phyloP scores from a whole-genome alignment of 2,888 invertebrate species.

The Acronicta aceris region DNA sequence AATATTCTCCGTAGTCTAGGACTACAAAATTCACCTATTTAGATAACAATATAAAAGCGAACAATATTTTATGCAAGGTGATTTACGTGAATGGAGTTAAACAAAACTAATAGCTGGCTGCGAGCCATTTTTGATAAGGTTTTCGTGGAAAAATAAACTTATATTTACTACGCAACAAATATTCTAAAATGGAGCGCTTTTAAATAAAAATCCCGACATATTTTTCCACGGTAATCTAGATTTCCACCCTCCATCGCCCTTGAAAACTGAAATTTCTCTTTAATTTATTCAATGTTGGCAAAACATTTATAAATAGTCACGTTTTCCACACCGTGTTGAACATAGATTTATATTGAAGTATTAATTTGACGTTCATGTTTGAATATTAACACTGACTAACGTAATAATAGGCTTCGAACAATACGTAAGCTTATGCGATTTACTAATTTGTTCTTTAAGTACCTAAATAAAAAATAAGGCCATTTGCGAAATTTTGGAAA shows the following conservation, averaged over 20 bases:
- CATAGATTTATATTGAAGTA: slow-evolving; percentile 33
- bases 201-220: slow-evolving; percentile 10
- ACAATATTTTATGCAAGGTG: slow-evolving; percentile 27
- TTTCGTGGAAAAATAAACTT: slow-evolving; percentile 33
- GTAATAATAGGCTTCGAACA: slow-evolving; percentile 26
- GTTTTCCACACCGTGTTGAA: slow-evolving; percentile 37
- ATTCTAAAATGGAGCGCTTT: slow-evolving; percentile 16
- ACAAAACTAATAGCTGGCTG: slow-evolving; percentile 37
- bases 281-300: slow-evolving; percentile 32
- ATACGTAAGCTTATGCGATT: slow-evolving; percentile 35
- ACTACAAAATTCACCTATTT: not conserved
- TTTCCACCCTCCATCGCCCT: not conserved
- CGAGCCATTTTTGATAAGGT: slow-evolving; percentile 38
- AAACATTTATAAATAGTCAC: slow-evolving; percentile 30
- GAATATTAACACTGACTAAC: slow-evolving; percentile 38
- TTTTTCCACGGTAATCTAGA: slow-evolving; percentile 11
- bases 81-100: slow-evolving; percentile 26
- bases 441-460: slow-evolving; percentile 27
- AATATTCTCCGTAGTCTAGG: not conserved
- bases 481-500: slow-evolving; percentile 24
- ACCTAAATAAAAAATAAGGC: slow-evolving; percentile 17
- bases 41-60: slow-evolving; percentile 4
- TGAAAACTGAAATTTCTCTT: slow-evolving; percentile 22
- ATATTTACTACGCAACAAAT: slow-evolving; percentile 22
- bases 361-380: slow-evolving; percentile 40